Evolutionary conservation across 2,113 vertebrate species (phyloP), one percentile per base, ranked within the genome.

Genomic region (Salvator merianae): DNA sequence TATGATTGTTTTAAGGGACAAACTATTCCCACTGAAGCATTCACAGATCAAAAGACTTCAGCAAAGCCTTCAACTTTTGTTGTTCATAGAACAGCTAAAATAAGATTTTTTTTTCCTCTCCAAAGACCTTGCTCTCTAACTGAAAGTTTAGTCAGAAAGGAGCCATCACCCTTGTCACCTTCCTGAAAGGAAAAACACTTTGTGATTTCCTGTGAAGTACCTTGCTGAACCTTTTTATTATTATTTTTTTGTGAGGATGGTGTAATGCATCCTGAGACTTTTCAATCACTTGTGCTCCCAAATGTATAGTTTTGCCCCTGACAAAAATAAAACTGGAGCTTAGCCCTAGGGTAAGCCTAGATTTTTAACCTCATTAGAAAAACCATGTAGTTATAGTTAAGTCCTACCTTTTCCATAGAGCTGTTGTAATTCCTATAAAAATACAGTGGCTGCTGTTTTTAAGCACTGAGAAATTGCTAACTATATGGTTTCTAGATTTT

Each of bases 31-130:
- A 82, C 32, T 16, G 47, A 78, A 83, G 76, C 78, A 82, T 85
- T 1, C 65, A 78, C 55, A 88, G 85, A 90, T 91, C 77, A 88
- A 88, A 86, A 71, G 77, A 88, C 90, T 81, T 82, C 36, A 84
- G 83, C 84, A 82, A 89, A 83, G 28, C 83, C 30, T 79, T 81
- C 22, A 1, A 8, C 75, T 84, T 85, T 87, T 91, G 84, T 24
- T 63, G 34, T 82, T 55, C 82, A 86, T 82, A 86, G 82, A 20
- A 79, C 89, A 90, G 84, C 89, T 88, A 90, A 88, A 93, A 88
- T 73, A 85, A 89, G 83, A 53, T 76, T 87, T 1, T 24, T 20
- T 20, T 55, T 85, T 89, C 86, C 94, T 93, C 91, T 88, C 88
- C 89, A 34, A 28, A 72, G 83, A 70, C 7, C 82, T 91, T 89